These are phyloP conservation scores for Torymus tubicola DNA, from an alignment of 2,888 invertebrate genomes.

Conservation along the genomic window DNA sequence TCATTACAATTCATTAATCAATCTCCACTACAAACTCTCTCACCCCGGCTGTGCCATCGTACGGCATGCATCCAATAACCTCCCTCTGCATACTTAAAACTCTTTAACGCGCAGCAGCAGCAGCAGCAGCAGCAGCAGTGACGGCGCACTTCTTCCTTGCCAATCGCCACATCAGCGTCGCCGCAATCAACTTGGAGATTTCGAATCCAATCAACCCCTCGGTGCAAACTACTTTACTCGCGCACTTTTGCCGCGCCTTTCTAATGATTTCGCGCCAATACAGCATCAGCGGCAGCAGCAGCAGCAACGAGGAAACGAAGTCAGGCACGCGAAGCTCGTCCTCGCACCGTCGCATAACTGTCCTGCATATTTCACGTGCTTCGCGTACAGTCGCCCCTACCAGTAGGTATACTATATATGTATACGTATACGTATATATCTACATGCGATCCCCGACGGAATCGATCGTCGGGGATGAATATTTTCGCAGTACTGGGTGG, in stretches of 20 bases:
- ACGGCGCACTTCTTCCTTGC: background rate
- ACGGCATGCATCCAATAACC: conserved; percentile 13
- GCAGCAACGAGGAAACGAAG: conserved; percentile 27
- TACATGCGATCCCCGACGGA: conserved; percentile 20
- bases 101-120: background rate
- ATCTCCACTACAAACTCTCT: background rate
- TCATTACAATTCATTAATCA: conserved; percentile 10
- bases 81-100: conserved; percentile 39
- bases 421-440: no score
- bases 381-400: background rate
- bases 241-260: conserved; percentile 21
- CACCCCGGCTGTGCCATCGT: background rate
- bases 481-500: conserved; percentile 35
- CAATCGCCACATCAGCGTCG: conserved; percentile 14
- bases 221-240: conserved; percentile 3
- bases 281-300: background rate
- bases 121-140: no score
- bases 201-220: conserved; percentile 50
- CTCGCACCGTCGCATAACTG: conserved; percentile 48
- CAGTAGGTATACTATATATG: background rate
- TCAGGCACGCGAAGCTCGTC: conserved; percentile 26
- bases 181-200: conserved; percentile 48
- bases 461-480: conserved; percentile 45
- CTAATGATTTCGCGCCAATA: conserved; percentile 46
- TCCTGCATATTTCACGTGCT: conserved; percentile 52